Evolutionary conservation across 2,888 invertebrate genomes (phyloP), one percentile per base, ranked within the genome.

Genomic region (Linnaemya tessellans): DNA sequence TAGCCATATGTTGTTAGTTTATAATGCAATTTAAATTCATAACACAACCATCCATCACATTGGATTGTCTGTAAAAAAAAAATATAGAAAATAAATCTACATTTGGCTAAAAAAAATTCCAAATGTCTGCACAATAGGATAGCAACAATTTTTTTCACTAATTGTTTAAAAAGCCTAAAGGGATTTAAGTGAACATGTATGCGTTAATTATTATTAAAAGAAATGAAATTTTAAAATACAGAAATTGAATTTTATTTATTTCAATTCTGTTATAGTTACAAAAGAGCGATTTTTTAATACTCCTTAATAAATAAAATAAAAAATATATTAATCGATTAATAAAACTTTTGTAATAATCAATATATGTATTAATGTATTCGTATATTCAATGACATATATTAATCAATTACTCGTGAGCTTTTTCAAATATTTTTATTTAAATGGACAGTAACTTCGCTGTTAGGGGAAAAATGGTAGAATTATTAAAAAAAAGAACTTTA

Each of bases 1-100:
- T 54, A n/a, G 65, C 20, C 79, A 74, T 79, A 54, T 84, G 80
- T 67, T 78, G 35, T 49, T 35, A 54, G 71, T 78, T 84, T 73
- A 68, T 78, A 62, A 62, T 81, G 20, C 74, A 80, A 62, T 80
- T 78, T 80, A 77, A 80, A 78, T 77, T 84, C 80, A 84, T 75
- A 81, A 75, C 81, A 71, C 58, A 77, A 54, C 80, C 84, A 80
- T 78, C 74, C 71, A 73, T 71, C 73, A 71, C 30, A 80, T 49
- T 41, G 65, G 80, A 67, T 74, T 73, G 64, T 25, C 13, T 25
- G 38, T 11, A 64, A 13, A 77, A 54, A 74, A 46, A 20, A 56
- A 11, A 1, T 2, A 22, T 70, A 67, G 30, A 35, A 56, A n/a
- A 1, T 4, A 22, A 62, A 67, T 64, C 18, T 71, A 43, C 25